Base-by-base conservation (phyloP, 2,797 vertebrate species). In the Podarcis siculus region DNA sequence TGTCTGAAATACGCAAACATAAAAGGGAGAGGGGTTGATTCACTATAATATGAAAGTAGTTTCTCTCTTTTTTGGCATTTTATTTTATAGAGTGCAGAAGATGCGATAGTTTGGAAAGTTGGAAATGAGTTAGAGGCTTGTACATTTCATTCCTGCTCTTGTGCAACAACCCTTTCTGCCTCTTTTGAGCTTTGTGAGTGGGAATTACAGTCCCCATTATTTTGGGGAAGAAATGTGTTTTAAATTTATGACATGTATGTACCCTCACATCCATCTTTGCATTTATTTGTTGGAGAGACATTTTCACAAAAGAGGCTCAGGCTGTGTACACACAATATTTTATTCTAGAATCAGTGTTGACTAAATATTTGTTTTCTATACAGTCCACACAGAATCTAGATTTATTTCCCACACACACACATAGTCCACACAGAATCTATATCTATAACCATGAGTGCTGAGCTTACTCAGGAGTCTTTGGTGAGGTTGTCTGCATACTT, bases 1-100 rank as follows among this genome's bases (percentile, higher is more conserved):
- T 94, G 89, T 86, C 69, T 67, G n/a, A 85, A 93, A 91, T 92
- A 58, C 45, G 75, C 77, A 88, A 32, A 66, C 82, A 72, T 83
- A 23, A 32, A 64, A 27, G 86, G 61, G 5, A 23, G 61, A n/a
- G 58, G 12, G 77, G 90, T 67, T 89, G 86, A 87, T 90, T 89
- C 85, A 55, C 0, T 87, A 2, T 32, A 35, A 72, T 85, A 88
- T 86, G 86, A 86, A 76, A 91, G 81, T 42, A 94, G 58, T 4
- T 30, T 27, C 39, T 73, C n/a, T 86, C 91, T 25, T 83, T 90
- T 91, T 55, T 55, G 13, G 49, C 84, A 35, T 91, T 85, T 90
- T 86, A 83, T 82, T 91, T 82, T 9, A 0, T 76, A 8, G 87
- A 90, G 10, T 69, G 58, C 1, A 81, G 25, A 71, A 64, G 87